A percentile compares a stretch with the other conserved stretches of the same genome.
Conservation (phyloP, 2,113 vertebrate species). For the Hippocampus guttulatus region DNA sequence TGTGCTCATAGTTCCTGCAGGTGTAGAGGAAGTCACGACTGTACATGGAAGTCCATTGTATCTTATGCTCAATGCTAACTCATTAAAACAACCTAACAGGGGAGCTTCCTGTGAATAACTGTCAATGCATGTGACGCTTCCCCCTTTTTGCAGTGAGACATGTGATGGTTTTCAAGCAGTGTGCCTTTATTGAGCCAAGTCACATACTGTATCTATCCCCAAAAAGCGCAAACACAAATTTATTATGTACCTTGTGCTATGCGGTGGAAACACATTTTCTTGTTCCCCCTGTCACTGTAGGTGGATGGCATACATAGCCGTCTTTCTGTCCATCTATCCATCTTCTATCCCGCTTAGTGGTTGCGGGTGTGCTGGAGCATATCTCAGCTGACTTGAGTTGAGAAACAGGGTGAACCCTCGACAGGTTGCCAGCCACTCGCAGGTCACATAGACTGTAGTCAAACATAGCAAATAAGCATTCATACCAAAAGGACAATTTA, state of each 20-base stretch:
- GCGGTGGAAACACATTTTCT: not conserved
- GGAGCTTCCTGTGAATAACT: constrained; percentile 20
- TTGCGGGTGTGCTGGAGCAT: not conserved
- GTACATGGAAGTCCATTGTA: constrained; percentile 61
- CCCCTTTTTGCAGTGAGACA: not conserved
- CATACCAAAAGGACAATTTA: not conserved
- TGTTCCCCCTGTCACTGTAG: not conserved
- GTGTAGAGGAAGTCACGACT: constrained; percentile 72
- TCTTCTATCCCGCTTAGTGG: not conserved
- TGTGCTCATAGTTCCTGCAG: constrained; percentile 72
- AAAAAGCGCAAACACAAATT: not conserved
- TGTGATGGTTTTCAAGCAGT: not conserved
- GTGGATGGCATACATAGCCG: not conserved
- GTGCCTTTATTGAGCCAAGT: not conserved
- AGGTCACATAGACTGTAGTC: not conserved
- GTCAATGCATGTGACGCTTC: not conserved
- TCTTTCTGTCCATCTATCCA: not conserved
- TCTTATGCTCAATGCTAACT: constrained; percentile 18
- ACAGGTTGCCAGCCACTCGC: not conserved
- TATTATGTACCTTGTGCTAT: not conserved
- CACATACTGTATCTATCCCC: not conserved
- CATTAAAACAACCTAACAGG: constrained; percentile 31
- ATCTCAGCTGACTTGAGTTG: not conserved
- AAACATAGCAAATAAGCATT: not conserved
- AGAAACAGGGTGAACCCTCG: not conserved